These are phyloP conservation scores for Thripadectes ignobilis DNA, from an alignment of 2,797 vertebrate species.

Conservation along the genomic window DNA sequence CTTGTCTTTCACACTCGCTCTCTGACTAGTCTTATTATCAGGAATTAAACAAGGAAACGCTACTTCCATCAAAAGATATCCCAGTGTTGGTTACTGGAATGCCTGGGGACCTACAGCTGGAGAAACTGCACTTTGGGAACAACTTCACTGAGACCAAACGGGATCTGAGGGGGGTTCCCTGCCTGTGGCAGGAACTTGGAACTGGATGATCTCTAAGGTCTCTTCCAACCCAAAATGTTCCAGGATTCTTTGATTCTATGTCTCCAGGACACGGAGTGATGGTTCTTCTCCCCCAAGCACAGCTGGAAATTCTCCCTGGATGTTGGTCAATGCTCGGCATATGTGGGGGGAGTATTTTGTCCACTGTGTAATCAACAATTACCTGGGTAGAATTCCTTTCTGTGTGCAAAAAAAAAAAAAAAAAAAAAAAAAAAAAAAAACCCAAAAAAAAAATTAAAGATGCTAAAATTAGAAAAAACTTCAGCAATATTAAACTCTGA, in stretches of 20 bases:
- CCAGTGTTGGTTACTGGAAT: not conserved
- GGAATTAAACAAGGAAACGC: not conserved
- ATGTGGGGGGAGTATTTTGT: not conserved
- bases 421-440: not conserved
- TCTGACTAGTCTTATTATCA: not conserved
- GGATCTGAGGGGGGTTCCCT: not conserved
- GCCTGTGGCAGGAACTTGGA: not conserved
- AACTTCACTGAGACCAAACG: rapidly evolving
- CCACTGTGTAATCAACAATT: not conserved
- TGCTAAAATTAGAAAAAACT: not conserved
- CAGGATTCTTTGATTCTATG: not conserved
- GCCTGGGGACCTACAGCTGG: not conserved
- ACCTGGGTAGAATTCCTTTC: not conserved
- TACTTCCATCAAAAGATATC: not conserved
- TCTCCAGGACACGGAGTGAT: not conserved
- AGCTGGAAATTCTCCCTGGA: not conserved
- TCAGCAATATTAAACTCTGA: not conserved
- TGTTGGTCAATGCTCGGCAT: not conserved
- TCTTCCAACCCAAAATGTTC: not conserved
- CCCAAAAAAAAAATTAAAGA: not conserved
- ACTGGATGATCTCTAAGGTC: not conserved
- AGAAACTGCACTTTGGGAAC: not conserved
- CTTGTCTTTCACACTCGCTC: not conserved
- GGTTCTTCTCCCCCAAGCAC: not conserved
- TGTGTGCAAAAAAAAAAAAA: not conserved